Evolutionary conservation across 2,888 invertebrate genomes (phyloP).

Genomic region (Heliconius sara): DNA sequence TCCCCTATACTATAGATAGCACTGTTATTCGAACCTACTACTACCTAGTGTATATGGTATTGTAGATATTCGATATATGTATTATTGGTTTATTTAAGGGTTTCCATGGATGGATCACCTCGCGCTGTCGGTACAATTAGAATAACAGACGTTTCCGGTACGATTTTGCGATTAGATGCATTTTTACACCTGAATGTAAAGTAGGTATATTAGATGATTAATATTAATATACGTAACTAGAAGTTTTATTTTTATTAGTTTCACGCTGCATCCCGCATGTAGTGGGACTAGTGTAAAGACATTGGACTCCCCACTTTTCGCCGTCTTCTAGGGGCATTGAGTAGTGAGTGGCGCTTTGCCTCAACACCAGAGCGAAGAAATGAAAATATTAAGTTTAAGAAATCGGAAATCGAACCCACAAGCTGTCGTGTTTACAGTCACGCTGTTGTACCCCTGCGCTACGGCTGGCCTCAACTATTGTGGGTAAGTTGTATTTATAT

Average conservation of each 20-base stretch:
- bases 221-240: not conserved
- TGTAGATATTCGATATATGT: constrained; percentile 43
- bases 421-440: no score
- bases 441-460: no score
- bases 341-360: no score
- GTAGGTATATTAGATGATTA: not conserved
- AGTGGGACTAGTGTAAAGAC: no score
- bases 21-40: constrained; percentile 32
- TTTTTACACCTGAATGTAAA: constrained; percentile 28
- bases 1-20: constrained; percentile 24
- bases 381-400: no score
- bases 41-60: no score
- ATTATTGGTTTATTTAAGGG: constrained; percentile 42
- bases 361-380: no score
- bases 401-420: no score
- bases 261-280: no score
- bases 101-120: constrained; percentile 11
- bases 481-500: not conserved
- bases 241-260: no score
- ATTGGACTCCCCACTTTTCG: rapidly evolving
- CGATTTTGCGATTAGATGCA: constrained; percentile 1
- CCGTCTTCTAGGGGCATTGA: no score
- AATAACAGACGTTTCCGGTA: constrained; percentile 41
- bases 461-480: no score
- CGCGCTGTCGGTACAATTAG: constrained; percentile 29